phyloP scores from a whole-genome alignment of 2,797 vertebrate genomes.

The Fistularia commersonii region DNA sequence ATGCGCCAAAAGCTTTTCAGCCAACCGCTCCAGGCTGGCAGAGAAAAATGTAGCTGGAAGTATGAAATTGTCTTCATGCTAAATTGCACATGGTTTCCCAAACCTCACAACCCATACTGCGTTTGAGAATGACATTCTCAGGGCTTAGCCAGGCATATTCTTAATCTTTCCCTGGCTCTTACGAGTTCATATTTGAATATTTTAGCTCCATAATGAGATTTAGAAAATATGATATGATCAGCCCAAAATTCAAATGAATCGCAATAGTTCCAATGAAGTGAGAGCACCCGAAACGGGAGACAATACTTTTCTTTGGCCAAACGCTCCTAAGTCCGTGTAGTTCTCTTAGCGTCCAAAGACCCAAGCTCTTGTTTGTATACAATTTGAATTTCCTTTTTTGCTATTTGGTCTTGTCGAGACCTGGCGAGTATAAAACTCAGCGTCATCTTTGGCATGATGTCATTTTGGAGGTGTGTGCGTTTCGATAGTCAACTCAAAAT shows the following conservation, averaged over 20 bases:
- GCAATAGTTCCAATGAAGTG: conserved; percentile 9
- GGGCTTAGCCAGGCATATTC: conserved; percentile 31
- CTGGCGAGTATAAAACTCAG: too few relatives aligned
- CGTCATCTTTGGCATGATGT: too few relatives aligned
- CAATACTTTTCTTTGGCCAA: neutral
- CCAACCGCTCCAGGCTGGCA: conserved; percentile 41
- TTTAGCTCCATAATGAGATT: conserved; percentile 19
- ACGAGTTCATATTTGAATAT: conserved; percentile 18
- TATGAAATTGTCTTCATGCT: conserved; percentile 58
- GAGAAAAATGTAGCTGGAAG: conserved; percentile 35
- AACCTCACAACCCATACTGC: conserved; percentile 33
- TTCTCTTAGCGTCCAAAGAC: neutral
- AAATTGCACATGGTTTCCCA: conserved; percentile 54
- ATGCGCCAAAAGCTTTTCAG: conserved; percentile 39
- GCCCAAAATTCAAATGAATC: conserved; percentile 18
- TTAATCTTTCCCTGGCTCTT: conserved; percentile 26
- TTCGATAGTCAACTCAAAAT: too few relatives aligned
- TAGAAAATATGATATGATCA: conserved; percentile 5
- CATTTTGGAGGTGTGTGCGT: too few relatives aligned
- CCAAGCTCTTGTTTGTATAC: too few relatives aligned
- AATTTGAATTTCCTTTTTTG: too few relatives aligned
- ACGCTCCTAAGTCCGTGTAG: neutral
- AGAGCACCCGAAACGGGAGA: conserved; percentile 18
- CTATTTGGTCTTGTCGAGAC: too few relatives aligned
- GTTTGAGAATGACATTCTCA: conserved; percentile 22